These are phyloP conservation scores for Atractosteus spatula DNA, from an alignment of 2,113 vertebrate genomes.

Conservation along the genomic window DNA sequence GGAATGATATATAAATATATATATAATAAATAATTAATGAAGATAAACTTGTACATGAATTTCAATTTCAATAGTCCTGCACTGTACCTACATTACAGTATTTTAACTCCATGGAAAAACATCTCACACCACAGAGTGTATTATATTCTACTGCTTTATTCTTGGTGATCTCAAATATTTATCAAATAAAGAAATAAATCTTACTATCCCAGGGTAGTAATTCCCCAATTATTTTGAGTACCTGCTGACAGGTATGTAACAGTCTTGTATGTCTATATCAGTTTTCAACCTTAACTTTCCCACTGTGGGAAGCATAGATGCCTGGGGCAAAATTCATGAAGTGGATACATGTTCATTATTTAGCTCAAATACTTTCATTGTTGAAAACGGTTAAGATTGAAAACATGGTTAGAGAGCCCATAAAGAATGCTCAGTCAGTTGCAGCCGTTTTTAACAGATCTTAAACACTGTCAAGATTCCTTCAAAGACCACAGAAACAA, in stretches of 20 bases:
- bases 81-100: too few relatives aligned
- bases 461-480: not conserved
- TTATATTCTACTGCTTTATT: slow-evolving; percentile 35
- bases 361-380: slow-evolving; percentile 54
- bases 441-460: slow-evolving; percentile 12
- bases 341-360: slow-evolving; percentile 22
- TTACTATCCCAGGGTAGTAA: slow-evolving; percentile 61
- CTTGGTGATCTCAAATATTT: slow-evolving; percentile 64
- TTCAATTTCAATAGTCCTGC: too few relatives aligned
- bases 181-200: slow-evolving; percentile 53
- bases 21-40: too few relatives aligned
- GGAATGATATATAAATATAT: too few relatives aligned
- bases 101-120: not conserved
- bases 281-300: slow-evolving; percentile 39
- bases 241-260: slow-evolving; percentile 76
- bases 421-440: not conserved
- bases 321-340: slow-evolving; percentile 44
- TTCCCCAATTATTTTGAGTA: slow-evolving; percentile 77
- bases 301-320: slow-evolving; percentile 39
- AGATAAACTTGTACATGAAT: too few relatives aligned
- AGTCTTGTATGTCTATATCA: slow-evolving; percentile 52
- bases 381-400: slow-evolving; percentile 25
- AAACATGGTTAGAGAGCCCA: slow-evolving; percentile 7
- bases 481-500: slow-evolving; percentile 10
- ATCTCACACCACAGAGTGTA: slow-evolving; percentile 5